phyloP scores from a whole-genome alignment of 2,113 vertebrate genomes.

The Rhea americana region DNA sequence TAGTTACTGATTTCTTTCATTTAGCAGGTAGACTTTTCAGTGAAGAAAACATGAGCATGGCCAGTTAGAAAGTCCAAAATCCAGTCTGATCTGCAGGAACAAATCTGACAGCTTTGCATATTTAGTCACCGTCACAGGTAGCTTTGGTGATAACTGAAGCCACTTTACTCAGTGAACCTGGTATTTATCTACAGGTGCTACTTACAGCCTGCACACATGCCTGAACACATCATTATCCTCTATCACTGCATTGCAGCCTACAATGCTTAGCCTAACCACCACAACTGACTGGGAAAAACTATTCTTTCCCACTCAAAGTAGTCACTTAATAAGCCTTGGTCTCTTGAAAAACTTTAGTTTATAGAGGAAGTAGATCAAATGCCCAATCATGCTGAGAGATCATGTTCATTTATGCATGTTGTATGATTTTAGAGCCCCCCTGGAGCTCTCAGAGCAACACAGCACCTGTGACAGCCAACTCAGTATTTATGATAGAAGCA shows the following conservation, averaged over 20 bases:
- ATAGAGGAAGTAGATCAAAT: background rate
- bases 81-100: background rate
- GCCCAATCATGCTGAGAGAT: background rate
- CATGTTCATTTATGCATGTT: background rate
- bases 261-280: background rate
- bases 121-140: background rate
- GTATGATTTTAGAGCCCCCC: background rate
- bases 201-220: background rate
- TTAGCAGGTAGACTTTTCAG: background rate
- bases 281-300: background rate
- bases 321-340: background rate
- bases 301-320: background rate
- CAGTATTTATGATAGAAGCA: background rate
- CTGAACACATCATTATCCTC: background rate
- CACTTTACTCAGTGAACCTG: background rate
- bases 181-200: background rate
- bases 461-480: background rate
- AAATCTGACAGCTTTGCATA: fast-evolving
- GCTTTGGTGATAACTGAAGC: background rate
- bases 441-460: background rate
- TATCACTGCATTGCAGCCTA: background rate
- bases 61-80: background rate
- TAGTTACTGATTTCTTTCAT: background rate
- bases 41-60: background rate
- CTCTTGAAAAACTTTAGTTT: background rate